phyloP scores from a whole-genome alignment of 2,113 vertebrate species.

The Paedocypris sp. region DNA sequence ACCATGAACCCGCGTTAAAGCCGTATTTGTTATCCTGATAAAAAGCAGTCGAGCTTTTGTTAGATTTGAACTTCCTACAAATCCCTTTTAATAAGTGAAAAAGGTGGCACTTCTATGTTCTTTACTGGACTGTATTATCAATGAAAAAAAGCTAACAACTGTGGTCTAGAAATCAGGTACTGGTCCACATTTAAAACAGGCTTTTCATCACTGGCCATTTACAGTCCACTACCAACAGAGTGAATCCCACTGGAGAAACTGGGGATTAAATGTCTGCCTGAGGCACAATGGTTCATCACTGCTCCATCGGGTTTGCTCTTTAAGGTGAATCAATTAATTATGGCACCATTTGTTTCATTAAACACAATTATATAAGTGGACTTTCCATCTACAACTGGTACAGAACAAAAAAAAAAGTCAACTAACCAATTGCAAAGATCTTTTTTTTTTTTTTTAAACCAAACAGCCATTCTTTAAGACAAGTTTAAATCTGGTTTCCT shows the following conservation, averaged over 20 bases:
- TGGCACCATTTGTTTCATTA: not conserved
- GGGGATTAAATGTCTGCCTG: not conserved
- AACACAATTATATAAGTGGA: no score
- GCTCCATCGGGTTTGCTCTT: not conserved
- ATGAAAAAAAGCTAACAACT: not conserved
- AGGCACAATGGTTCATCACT: not conserved
- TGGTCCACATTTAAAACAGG: not conserved
- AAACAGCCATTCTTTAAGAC: no score
- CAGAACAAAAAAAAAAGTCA: no score
- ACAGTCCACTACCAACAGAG: not conserved
- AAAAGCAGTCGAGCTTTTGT: conserved; percentile 16
- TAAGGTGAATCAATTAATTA: not conserved
- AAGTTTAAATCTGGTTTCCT: conserved; percentile 5
- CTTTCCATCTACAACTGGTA: no score
- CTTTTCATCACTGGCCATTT: not conserved
- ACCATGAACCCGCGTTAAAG: not conserved
- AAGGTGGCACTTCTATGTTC: no score
- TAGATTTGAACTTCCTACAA: no score
- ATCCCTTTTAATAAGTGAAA: no score
- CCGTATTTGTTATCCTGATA: not conserved
- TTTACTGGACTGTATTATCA: no score
- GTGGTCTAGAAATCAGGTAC: not conserved
- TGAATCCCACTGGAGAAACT: not conserved
- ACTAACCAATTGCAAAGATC: no score
- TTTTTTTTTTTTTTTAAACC: no score